Evolutionary conservation across 2,113 vertebrate species (phyloP).

Genomic region (Glaucomys volans): DNA sequence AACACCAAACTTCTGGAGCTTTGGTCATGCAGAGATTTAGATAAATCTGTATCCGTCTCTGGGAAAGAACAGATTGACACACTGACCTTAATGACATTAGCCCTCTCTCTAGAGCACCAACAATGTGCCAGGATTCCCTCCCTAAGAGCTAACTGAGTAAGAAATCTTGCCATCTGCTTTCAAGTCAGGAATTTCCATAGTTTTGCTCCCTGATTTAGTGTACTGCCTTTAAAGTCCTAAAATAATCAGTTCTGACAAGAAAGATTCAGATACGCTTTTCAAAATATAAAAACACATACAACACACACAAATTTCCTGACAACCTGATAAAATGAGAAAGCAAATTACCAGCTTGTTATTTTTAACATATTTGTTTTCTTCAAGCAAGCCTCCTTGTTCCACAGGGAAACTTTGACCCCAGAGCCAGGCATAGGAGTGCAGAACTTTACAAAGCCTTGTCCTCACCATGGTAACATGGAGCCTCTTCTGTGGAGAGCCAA

Average conservation of each 20-base stretch:
- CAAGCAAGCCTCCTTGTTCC: constrained; percentile 40
- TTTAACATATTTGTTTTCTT: constrained; percentile 68
- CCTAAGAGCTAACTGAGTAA: constrained; percentile 18
- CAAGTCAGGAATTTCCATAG: constrained; percentile 61
- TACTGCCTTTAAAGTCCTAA: constrained; percentile 70
- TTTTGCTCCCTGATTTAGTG: constrained; percentile 61
- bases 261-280: constrained; percentile 69
- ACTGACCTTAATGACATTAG: constrained; percentile 38
- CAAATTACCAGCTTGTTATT: constrained; percentile 68
- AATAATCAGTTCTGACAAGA: constrained; percentile 80
- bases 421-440: neutral
- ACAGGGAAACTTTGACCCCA: constrained; percentile 49
- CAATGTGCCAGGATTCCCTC: constrained; percentile 29
- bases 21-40: neutral
- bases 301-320: constrained; percentile 69
- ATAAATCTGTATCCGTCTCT: neutral
- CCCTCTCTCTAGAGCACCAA: neutral
- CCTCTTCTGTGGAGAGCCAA: neutral
- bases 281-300: constrained; percentile 70
- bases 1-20: neutral
- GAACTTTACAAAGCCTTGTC: neutral
- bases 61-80: constrained; percentile 23
- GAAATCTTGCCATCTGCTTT: constrained; percentile 69
- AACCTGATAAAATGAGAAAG: constrained; percentile 67
- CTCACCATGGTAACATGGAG: constrained; percentile 65